Evolutionary conservation across 1,140 invertebrate species (phyloP).

Genomic region (Atta texana): DNA sequence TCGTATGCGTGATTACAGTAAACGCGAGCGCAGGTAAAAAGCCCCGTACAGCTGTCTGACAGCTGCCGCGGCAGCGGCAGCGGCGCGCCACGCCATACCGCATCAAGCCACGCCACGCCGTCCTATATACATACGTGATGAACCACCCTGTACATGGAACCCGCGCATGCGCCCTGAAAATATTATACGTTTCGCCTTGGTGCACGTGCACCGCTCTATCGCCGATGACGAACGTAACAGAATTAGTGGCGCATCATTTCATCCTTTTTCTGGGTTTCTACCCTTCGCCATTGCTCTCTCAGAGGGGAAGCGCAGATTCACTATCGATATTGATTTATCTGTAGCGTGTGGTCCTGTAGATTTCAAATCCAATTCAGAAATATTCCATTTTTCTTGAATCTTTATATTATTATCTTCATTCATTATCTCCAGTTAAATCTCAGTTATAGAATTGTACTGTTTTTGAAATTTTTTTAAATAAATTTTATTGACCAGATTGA

Average conservation of each 20-base stretch:
- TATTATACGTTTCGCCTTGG: conserved; percentile 63
- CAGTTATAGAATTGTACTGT: not conserved
- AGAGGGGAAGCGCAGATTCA: conserved; percentile 24
- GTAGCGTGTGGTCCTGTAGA: not conserved
- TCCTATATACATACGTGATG: conserved; percentile 85
- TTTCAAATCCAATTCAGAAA: not conserved
- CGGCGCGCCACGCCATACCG: conserved; percentile 10
- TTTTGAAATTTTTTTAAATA: not conserved
- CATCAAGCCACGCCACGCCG: conserved; percentile 70
- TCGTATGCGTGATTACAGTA: conserved; percentile 74
- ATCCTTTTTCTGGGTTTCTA: conserved; percentile 76
- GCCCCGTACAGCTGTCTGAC: conserved; percentile 86
- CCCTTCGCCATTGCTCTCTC: conserved; percentile 6
- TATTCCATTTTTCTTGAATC: not conserved
- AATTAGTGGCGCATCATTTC: conserved; percentile 84
- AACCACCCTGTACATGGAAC: conserved; percentile 66
- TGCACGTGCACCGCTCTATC: conserved; percentile 65
- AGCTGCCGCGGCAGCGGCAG: conserved; percentile 80
- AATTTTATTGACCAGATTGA: not conserved
- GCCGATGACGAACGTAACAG: conserved; percentile 77
- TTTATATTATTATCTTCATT: not conserved
- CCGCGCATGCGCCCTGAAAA: conserved; percentile 72
- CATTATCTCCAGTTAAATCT: not conserved
- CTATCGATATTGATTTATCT: conserved; percentile 58
- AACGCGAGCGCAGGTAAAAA: conserved; percentile 84